phyloP scores from a whole-genome alignment of 1,140 invertebrate species.

The Glomeris maerens region DNA sequence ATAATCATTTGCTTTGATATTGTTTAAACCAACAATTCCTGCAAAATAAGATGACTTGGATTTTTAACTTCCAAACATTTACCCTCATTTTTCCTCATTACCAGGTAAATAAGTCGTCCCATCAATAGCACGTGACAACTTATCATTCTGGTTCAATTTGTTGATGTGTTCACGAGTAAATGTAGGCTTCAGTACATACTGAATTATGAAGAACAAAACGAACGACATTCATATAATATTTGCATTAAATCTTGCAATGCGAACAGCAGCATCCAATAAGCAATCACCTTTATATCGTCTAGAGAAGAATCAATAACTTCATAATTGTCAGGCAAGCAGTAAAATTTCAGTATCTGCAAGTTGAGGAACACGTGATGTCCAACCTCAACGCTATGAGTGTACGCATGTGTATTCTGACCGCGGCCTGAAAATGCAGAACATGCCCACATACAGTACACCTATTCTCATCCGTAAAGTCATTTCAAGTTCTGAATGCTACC shows the following conservation, averaged over 20 bases:
- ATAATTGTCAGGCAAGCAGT: constrained; percentile 98
- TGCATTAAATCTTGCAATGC: background rate
- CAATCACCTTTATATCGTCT: constrained; percentile 78
- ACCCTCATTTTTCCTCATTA: constrained; percentile 14
- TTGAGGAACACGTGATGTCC: constrained; percentile 97
- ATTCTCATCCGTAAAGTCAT: background rate
- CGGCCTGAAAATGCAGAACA: constrained; percentile 48
- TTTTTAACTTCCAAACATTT: too few relatives aligned
- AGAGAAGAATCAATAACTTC: constrained; percentile 98
- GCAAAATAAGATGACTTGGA: constrained; percentile 20
- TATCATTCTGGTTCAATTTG: constrained; percentile 63
- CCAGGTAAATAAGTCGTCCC: constrained; percentile 89
- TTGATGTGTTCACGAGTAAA: constrained; percentile 71
- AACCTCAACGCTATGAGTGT: constrained; percentile 94
- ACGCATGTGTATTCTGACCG: constrained; percentile 95
- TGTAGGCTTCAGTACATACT: constrained; percentile 94
- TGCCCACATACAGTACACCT: background rate
- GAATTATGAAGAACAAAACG: constrained; percentile 18
- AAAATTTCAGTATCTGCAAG: constrained; percentile 92
- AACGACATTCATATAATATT: background rate
- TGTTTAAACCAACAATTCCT: constrained; percentile 90
- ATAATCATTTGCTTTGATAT: constrained; percentile 99
- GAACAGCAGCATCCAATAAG: background rate
- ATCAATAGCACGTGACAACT: constrained; percentile 87
- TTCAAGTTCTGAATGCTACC: constrained; percentile 31